A percentile compares a stretch with the other conserved stretches of the same genome.
phyloP scores from a whole-genome alignment of 2,888 invertebrate genomes.

The Druceiella hillmani region DNA sequence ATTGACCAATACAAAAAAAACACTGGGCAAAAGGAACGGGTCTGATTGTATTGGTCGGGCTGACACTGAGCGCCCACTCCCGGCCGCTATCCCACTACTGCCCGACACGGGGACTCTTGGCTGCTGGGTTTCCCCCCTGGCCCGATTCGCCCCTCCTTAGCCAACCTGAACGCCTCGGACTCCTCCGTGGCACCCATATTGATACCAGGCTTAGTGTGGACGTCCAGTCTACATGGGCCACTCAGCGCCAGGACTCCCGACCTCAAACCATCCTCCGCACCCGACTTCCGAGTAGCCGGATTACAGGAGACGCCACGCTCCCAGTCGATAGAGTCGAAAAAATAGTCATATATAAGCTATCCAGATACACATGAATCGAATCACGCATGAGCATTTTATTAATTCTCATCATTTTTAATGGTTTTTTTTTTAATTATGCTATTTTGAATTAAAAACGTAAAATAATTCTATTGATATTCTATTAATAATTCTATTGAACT shows the following conservation, averaged over 20 bases:
- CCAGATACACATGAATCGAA: too few relatives aligned
- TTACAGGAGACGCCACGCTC: conserved; percentile 99
- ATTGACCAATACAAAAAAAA: too few relatives aligned
- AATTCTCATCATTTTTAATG: too few relatives aligned
- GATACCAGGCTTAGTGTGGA: conserved; percentile 96
- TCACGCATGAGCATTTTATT: too few relatives aligned
- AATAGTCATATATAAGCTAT: conserved; percentile 27
- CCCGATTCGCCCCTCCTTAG: conserved; percentile 98
- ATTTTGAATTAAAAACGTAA: too few relatives aligned
- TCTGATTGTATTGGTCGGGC: conserved; percentile 60
- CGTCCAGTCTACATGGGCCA: conserved; percentile 65
- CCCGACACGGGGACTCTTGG: conserved; percentile 98
- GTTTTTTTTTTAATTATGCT: too few relatives aligned
- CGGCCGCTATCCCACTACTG: conserved; percentile 99
- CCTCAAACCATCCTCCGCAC: conserved; percentile 89
- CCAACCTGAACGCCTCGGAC: conserved; percentile 55
- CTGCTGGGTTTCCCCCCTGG: conserved; percentile 99
- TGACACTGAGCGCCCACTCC: conserved; percentile 87
- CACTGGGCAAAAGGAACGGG: conserved; percentile 44
- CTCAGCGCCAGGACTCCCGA: conserved; percentile 51
- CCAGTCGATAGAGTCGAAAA: conserved; percentile 54
- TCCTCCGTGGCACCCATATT: conserved; percentile 91
- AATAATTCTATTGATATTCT: too few relatives aligned
- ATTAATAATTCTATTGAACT: too few relatives aligned
- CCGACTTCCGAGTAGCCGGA: conserved; percentile 95